Percentiles rank a stretch among this genome's conserved stretches.
These are phyloP conservation scores for Acanthococcus lagerstroemiae DNA, from an alignment of 2,888 invertebrate species.

Conservation along the genomic window DNA sequence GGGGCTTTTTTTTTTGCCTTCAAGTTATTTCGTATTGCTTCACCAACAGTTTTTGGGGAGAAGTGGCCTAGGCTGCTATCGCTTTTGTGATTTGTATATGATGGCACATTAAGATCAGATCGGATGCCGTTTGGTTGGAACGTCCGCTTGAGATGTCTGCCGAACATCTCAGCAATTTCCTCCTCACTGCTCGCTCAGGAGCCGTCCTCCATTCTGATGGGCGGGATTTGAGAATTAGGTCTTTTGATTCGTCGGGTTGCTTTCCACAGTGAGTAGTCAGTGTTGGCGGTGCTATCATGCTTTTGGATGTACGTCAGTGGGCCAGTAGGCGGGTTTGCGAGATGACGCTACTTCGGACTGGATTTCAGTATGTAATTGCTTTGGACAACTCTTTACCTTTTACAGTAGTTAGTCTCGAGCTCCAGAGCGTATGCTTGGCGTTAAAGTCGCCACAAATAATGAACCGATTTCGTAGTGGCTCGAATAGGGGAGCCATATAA, in stretches of 20 bases:
- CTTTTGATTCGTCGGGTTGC: slow-evolving; percentile 34
- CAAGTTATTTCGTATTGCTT: background rate
- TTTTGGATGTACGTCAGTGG: background rate
- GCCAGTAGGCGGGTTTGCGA: no score
- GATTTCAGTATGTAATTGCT: no score
- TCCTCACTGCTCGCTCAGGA: slow-evolving; percentile 34
- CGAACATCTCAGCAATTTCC: slow-evolving; percentile 36
- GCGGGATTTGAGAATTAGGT: slow-evolving; percentile 29
- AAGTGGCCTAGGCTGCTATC: background rate
- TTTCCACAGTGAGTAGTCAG: slow-evolving; percentile 38
- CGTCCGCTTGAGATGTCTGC: slow-evolving; percentile 33
- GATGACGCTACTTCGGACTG: no score
- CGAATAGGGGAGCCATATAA: no score
- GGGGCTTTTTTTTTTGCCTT: background rate
- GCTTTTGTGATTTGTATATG: background rate
- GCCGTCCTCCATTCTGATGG: slow-evolving; percentile 32
- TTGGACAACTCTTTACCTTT: no score
- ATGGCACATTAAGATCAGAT: background rate
- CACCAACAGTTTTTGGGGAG: background rate
- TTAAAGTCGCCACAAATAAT: no score
- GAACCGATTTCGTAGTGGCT: no score
- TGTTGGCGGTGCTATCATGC: background rate
- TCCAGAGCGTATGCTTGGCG: no score
- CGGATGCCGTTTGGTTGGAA: slow-evolving; percentile 33
- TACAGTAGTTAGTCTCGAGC: no score